Evolutionary conservation across 2,888 invertebrate genomes (phyloP).

Genomic region (Noctuana brunneofusca): DNA sequence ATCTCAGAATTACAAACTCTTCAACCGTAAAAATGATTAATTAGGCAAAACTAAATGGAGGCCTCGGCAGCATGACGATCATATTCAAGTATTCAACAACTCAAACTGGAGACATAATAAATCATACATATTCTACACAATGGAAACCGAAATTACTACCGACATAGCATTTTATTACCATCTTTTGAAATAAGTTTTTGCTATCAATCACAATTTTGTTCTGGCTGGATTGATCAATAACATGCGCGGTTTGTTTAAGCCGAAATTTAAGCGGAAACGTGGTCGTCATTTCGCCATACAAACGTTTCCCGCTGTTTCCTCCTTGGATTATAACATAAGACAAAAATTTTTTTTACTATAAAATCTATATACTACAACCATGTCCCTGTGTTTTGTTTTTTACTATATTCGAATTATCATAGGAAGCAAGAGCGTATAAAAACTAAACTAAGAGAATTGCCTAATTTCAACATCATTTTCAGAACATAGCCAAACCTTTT

Average conservation of each 20-base stretch:
- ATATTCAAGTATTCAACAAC: slow-evolving; percentile 6
- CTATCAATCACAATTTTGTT: slow-evolving; percentile 24
- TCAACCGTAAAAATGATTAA: slow-evolving; percentile 13
- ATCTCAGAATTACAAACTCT: background rate
- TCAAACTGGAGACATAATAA: slow-evolving; percentile 18
- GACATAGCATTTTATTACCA: slow-evolving; percentile 13
- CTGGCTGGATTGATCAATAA: slow-evolving; percentile 2
- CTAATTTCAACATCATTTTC: no score
- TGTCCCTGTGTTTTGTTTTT: no score
- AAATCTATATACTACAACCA: no score
- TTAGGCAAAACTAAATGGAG: slow-evolving; percentile 15
- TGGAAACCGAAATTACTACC: slow-evolving; percentile 18
- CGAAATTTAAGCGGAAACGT: no score
- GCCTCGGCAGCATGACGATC: background rate
- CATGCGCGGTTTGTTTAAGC: background rate
- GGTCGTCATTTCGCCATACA: no score
- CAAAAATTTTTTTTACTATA: no score
- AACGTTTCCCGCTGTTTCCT: no score
- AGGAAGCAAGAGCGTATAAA: no score
- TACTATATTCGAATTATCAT: no score
- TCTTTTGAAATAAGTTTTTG: slow-evolving; percentile 16
- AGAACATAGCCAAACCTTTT: no score
- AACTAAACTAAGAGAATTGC: no score
- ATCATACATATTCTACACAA: slow-evolving; percentile 23
- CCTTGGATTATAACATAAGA: no score